These are phyloP conservation scores for Chrysaora quinquecirrha DNA, from an alignment of 30 jellyfish, hydroid and myxozoan species.

Conservation along the genomic window DNA sequence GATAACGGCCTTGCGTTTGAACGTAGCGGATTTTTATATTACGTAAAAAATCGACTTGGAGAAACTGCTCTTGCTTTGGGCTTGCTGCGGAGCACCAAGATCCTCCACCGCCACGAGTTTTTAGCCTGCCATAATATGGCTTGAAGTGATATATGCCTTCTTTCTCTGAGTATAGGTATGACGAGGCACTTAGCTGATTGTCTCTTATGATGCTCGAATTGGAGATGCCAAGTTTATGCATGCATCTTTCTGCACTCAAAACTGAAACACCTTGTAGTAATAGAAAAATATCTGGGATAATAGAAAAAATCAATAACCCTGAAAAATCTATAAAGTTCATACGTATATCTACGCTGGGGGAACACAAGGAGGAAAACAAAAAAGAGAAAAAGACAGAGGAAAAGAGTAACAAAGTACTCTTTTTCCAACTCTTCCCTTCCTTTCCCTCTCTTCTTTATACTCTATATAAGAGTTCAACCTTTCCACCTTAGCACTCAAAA, in stretches of 20 bases:
- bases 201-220: conserved; percentile 57
- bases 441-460: too few species aligned
- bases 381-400: too few species aligned
- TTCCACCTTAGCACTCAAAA: too few species aligned
- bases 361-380: too few species aligned
- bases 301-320: too few species aligned
- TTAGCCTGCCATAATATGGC: conserved; percentile 62
- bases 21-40: conserved; percentile 32
- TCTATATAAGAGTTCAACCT: too few species aligned
- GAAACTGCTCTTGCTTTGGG: conserved; percentile 33
- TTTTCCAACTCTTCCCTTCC: too few species aligned
- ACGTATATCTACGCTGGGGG: too few species aligned
- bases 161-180: conserved; percentile 46
- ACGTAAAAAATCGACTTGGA: conserved; percentile 67
- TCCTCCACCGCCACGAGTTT: conserved; percentile 66
- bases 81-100: conserved; percentile 78
- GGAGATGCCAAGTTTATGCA: conserved; percentile 53
- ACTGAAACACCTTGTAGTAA: too few species aligned
- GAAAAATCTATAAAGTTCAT: too few species aligned
- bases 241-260: conserved; percentile 38
- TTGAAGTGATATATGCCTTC: conserved; percentile 50
- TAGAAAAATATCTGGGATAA: too few species aligned
- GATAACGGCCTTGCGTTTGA: conserved; percentile 68
- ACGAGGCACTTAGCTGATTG: conserved; percentile 67
- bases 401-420: too few species aligned